Conservation (phyloP, 2,888 invertebrate species). For the Lasioglossum morio region DNA sequence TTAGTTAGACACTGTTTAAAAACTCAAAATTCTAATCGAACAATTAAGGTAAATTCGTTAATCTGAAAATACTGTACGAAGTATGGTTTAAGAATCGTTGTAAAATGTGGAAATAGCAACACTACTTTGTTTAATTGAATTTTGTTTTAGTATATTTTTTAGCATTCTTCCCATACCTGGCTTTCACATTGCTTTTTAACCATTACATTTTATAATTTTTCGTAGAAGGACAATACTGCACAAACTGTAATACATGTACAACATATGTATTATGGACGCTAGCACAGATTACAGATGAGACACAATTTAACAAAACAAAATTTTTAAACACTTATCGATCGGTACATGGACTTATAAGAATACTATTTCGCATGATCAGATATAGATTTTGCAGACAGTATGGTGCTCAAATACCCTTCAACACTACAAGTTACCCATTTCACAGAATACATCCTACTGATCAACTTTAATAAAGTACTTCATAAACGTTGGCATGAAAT, state of each 20-base stretch:
- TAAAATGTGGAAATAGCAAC: conserved; percentile 33
- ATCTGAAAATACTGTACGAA: conserved; percentile 18
- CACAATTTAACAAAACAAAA: conserved; percentile 61
- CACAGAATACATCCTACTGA: conserved; percentile 59
- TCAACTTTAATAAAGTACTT: conserved; percentile 56
- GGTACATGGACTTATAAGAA: conserved; percentile 70
- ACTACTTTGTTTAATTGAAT: conserved; percentile 36
- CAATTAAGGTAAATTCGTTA: not conserved
- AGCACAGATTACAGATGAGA: conserved; percentile 70
- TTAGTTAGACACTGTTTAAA: not conserved
- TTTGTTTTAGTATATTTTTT: conserved; percentile 46
- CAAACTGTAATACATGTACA: conserved; percentile 71
- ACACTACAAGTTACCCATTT: conserved; percentile 59
- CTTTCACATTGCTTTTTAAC: conserved; percentile 60
- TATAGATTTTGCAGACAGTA: conserved; percentile 62
- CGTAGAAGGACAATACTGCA: conserved; percentile 75
- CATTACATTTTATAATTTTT: conserved; percentile 66
- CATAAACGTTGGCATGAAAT: conserved; percentile 57
- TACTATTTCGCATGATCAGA: conserved; percentile 65
- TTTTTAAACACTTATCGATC: conserved; percentile 69
- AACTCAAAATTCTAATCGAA: not conserved
- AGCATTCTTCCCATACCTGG: conserved; percentile 50
- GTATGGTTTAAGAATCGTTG: conserved; percentile 52
- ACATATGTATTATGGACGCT: conserved; percentile 71
- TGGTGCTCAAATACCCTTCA: conserved; percentile 60